Base-by-base conservation (phyloP, 2,797 vertebrate genomes). In the Muscicapa comitata region DNA sequence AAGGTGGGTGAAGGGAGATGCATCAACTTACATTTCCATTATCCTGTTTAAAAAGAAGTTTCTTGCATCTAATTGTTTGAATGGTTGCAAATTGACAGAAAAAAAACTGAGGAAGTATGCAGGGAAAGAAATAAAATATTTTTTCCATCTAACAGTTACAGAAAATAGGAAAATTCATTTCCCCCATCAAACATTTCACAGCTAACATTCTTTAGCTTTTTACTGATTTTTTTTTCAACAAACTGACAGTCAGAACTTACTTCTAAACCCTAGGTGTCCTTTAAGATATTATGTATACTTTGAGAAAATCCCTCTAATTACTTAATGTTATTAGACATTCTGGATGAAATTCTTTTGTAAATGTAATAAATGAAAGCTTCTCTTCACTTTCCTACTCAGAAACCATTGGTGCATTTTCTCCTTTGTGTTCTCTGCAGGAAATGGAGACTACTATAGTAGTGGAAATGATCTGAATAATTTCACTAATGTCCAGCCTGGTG, bases 391-490 rank as follows among this genome's bases (percentile, higher is more conserved):
- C 50, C 28, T 47, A 26, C 42, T 94, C 55, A 53, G 51, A 88
- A 84, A 19, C 31, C 14, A 4, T 28, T 66, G 35, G 17, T 85
- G 17, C 53, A 31, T 74, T 85, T 80, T n/a, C 58, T 93, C 37
- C 12, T 73, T 1, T 95, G 31, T 94, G 42, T 88, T 94, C 31
- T 92, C 59, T 88, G 40, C 95, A 99, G 99, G 99, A 70, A 98
- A 93, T 29, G 99, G 99, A 17, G 98, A 99, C 88, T 99, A 98
- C 93, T 99, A 98, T 94, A 98, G 98, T 92, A 99, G 99, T 54
- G 99, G 99, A 43, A 99, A 99, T 67, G 99, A 99, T 92, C 97
- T 99, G 82, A 98, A 92, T 88, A 99, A 99, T 97, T 99, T 99
- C 96, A 57, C 97, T 25, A 94, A 97, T 13, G 16, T 98, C 67